Evolutionary conservation across 2,797 vertebrate species (phyloP).

Genomic region (Onychomys arenicola): DNA sequence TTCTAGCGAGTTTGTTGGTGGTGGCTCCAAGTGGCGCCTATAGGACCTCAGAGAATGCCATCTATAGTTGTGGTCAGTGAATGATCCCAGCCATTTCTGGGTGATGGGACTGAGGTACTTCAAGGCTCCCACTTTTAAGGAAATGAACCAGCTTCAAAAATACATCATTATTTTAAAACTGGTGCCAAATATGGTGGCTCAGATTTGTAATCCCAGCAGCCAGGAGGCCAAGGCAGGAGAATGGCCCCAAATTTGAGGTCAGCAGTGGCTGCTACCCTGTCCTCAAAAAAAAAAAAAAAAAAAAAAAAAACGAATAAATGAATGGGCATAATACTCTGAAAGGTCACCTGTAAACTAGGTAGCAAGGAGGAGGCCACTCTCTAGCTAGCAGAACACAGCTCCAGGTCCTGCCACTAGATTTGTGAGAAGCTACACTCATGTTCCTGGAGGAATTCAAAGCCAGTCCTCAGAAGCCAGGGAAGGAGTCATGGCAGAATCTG

Average conservation of each 20-base stretch:
- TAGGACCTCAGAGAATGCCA: not conserved
- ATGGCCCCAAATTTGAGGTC: not conserved
- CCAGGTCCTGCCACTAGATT: not conserved
- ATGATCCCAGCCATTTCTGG: not conserved
- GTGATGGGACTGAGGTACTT: not conserved
- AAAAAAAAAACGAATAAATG: not conserved
- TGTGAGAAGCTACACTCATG: not conserved
- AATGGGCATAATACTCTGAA: not conserved
- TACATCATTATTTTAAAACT: not conserved
- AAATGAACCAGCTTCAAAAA: not conserved
- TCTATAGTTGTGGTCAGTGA: not conserved
- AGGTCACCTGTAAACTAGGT: too few species aligned
- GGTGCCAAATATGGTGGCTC: not conserved
- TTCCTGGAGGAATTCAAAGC: not conserved
- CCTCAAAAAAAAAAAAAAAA: not conserved
- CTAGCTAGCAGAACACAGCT: not conserved
- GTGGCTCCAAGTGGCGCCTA: fast-evolving
- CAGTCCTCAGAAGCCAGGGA: not conserved
- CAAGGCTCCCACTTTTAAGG: not conserved
- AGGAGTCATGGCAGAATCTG: fast-evolving
- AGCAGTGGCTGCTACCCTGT: too few species aligned
- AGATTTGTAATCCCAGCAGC: not conserved
- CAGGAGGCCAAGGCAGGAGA: not conserved
- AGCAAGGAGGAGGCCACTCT: too few species aligned
- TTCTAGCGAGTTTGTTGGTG: not conserved